Base-by-base conservation (phyloP, 2,888 invertebrate genomes). In the Tanytarsus gracilentus region DNA sequence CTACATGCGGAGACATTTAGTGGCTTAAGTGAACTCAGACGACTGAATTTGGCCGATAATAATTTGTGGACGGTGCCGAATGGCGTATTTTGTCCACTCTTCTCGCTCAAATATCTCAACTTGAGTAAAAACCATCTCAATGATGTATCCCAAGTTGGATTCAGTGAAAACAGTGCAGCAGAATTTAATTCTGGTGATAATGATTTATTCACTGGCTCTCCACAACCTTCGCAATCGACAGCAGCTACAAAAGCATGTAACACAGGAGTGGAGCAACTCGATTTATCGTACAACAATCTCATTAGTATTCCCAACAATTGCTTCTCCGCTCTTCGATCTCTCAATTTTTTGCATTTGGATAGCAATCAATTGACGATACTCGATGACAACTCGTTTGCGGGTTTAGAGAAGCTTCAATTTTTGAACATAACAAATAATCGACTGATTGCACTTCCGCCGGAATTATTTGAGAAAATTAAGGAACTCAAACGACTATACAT, bases 371-470 rank as follows among this genome's bases (percentile, higher is more conserved):
- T 91, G 67, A 81, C 83, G 30, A 79, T 81, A 44, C 78, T 88
- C 14, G 85, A 82, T 5, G 88, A 88, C 70, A 79, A 85, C 51
- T 84, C 88, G 36, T 82, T 90, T 65, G 80, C 80, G 44, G 86
- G 86, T 29, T 75, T 90, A 63, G 78, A 76, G 65, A 78, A 82
- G 63, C 73, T 91, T 64, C 81, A 82, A 69, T 77, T 83, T 55
- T 75, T 92, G 33, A 89, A 91, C 74, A 73, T 91, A 67, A 86
- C 88, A 27, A 85, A 85, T 66, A 92, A 92, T 72, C 80, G 82
- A 64, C 74, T 92, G 65, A 83, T 82, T 33, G 84, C 85, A 7
- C 75, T 91, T 65, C 89, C 90, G 6, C 84, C 87, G 30, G 86
- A 86, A 69, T 75, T 89, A 69, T 87, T 91, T 69, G 80, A 84